These are phyloP conservation scores for Cariama cristata DNA, from an alignment of 2,113 vertebrate species.

Conservation along the genomic window DNA sequence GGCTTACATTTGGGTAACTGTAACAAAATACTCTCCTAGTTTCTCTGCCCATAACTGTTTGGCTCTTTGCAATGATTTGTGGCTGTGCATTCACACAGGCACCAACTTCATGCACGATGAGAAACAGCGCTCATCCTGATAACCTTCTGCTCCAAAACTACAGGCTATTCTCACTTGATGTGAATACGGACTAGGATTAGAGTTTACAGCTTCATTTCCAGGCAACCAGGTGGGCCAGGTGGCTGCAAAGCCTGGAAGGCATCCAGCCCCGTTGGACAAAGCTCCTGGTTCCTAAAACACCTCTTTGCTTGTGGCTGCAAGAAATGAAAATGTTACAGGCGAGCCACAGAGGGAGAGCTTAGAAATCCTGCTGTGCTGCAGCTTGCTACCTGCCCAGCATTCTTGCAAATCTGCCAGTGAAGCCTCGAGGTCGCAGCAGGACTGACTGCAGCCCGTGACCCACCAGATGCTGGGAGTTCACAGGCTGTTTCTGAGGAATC, in stretches of 20 bases:
- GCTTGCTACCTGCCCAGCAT: background rate
- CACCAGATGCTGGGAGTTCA: background rate
- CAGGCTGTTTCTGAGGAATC: background rate
- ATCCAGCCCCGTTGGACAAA: background rate
- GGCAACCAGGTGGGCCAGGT: background rate
- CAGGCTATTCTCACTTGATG: background rate
- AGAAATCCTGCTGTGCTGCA: background rate
- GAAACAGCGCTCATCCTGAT: background rate
- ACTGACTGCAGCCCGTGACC: background rate
- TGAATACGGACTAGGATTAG: background rate
- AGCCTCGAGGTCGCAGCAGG: background rate
- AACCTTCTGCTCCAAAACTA: background rate
- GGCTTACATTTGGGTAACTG: background rate
- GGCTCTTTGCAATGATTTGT: background rate
- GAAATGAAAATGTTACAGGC: background rate
- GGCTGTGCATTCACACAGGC: background rate
- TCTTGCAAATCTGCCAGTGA: background rate
- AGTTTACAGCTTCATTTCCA: background rate
- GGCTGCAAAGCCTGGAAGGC: background rate
- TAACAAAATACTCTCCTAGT: background rate
- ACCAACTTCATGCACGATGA: background rate
- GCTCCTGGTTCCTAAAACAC: background rate
- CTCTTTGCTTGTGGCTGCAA: background rate
- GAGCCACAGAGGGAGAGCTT: background rate
- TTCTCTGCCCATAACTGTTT: background rate